Percentiles rank a stretch among this genome's conserved stretches.
phyloP scores from a whole-genome alignment of 2,888 invertebrate genomes.

The Erebia ligea region DNA sequence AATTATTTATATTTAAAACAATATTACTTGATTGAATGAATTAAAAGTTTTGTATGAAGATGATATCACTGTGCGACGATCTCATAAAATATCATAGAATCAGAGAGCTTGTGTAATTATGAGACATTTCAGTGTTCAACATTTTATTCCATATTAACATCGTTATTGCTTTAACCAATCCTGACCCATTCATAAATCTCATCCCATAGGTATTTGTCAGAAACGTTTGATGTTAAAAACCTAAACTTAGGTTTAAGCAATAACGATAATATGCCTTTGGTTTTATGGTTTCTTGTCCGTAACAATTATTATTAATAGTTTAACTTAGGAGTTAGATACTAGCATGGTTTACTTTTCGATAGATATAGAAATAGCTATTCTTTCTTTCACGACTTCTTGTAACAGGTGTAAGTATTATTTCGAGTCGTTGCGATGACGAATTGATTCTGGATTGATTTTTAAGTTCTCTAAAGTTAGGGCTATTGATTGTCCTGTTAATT shows the following conservation, averaged over 20 bases:
- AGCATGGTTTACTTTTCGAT: conserved; percentile 3
- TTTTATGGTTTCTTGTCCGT: conserved; percentile 5
- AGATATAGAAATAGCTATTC: background rate
- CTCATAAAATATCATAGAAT: too few species aligned
- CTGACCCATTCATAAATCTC: background rate
- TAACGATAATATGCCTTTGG: conserved; percentile 3
- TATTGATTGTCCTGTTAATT: too few species aligned
- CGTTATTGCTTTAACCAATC: background rate
- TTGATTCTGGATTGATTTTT: too few species aligned
- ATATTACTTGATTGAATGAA: too few species aligned
- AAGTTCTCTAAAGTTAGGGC: too few species aligned
- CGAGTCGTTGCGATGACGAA: too few species aligned
- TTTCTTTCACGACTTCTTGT: background rate
- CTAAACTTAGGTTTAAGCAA: background rate
- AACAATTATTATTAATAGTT: background rate
- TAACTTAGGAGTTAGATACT: background rate
- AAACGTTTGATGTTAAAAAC: background rate
- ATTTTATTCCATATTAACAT: background rate
- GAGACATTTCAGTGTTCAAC: background rate
- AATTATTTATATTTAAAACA: too few species aligned
- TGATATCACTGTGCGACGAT: too few species aligned
- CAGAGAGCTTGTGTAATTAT: too few species aligned
- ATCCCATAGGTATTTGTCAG: too few species aligned
- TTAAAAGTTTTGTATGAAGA: too few species aligned
- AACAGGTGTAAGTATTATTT: background rate